Evolutionary conservation across 2,888 invertebrate species (phyloP).

Genomic region (Lysandra bellargus): DNA sequence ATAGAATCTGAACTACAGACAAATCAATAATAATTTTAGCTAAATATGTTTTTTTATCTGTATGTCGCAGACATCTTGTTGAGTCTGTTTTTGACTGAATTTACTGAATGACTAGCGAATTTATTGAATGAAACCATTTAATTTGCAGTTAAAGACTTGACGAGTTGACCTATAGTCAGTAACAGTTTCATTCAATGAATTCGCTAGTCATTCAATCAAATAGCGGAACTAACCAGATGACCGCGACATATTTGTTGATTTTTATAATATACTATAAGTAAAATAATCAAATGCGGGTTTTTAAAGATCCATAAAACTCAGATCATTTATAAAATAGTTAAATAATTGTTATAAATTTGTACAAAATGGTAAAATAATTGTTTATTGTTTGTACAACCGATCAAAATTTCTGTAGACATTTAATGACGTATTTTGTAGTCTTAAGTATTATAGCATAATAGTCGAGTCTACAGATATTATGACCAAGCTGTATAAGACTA

Average conservation of each 20-base stretch:
- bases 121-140: too few species aligned
- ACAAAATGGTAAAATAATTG: not conserved
- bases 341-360: conserved; percentile 42
- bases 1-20: not conserved
- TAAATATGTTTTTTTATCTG: not conserved
- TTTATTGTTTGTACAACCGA: not conserved
- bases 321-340: conserved; percentile 49
- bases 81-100: too few species aligned
- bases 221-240: too few species aligned
- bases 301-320: conserved; percentile 48
- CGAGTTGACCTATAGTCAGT: too few species aligned
- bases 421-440: not conserved
- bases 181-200: too few species aligned
- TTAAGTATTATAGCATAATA: not conserved
- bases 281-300: not conserved
- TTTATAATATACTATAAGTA: not conserved
- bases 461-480: not conserved
- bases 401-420: not conserved
- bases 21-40: not conserved
- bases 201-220: too few species aligned
- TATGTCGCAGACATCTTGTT: not conserved
- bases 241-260: not conserved
- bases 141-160: too few species aligned
- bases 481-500: conserved; percentile 44
- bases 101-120: too few species aligned